phyloP scores from a whole-genome alignment of 2,113 vertebrate genomes.

The Oceanodroma tethys region DNA sequence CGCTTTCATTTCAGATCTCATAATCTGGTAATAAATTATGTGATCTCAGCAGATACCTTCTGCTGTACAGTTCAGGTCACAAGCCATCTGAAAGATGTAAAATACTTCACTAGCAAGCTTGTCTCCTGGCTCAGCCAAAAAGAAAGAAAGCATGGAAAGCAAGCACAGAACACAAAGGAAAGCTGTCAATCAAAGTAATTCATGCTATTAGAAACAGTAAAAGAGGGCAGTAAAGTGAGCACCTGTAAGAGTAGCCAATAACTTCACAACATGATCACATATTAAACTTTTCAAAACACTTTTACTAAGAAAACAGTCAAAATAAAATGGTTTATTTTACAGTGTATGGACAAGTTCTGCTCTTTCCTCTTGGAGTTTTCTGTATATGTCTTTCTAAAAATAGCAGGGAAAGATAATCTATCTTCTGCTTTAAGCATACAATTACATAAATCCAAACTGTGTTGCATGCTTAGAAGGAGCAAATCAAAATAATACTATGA shows the following conservation, averaged over 20 bases:
- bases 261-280: not conserved
- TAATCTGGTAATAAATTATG: constrained; percentile 83
- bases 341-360: not conserved
- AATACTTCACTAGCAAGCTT: constrained; percentile 92
- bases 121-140: constrained; percentile 91
- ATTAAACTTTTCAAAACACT: not conserved
- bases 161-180: constrained; percentile 76
- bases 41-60: constrained; percentile 98
- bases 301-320: not conserved
- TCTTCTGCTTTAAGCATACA: not conserved
- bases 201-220: constrained; percentile 53
- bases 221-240: constrained; percentile 3
- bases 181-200: constrained; percentile 66
- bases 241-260: not conserved
- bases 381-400: not conserved
- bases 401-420: not conserved
- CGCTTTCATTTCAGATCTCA: constrained; percentile 80
- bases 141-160: constrained; percentile 80
- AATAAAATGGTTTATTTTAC: not conserved
- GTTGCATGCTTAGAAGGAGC: not conserved
- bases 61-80: constrained; percentile 98
- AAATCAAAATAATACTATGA: not conserved
- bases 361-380: not conserved
- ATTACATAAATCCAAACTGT: not conserved
- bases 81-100: constrained; percentile 98